Base-by-base conservation (phyloP, 2,113 vertebrate genomes). In the Melanostigma gelatinosum region DNA sequence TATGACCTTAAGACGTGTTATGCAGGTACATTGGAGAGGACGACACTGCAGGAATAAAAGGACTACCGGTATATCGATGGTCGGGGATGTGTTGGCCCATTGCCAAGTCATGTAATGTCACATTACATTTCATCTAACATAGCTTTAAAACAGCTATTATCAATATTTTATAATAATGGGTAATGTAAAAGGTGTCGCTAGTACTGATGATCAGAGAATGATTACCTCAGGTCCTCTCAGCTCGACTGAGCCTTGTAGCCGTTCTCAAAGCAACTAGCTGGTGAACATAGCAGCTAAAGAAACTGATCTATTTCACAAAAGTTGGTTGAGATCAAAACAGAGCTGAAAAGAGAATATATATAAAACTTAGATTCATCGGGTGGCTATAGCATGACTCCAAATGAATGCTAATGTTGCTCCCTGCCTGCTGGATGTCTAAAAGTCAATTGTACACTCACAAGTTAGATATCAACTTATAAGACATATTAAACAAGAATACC, bases 1-100 rank as follows among this genome's bases (percentile, higher is more conserved):
- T 40, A 13, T 69, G 75, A 80, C 86, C 71, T 79, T 65, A 67
- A 80, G 29, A 75, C 8, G 11, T 79, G 60, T n/a, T 9, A 29
- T 42, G 38, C 44, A 54, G 65, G 4, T 50, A n/a, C 50, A 67
- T 7, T 64, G 38, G 48, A 70, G 57, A 63, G 52, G 46, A 75
- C 15, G 79, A 65, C 13, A 0, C 34, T 36, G 52, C n/a, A 61
- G 24, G 29, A 46, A 40, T 42, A 29, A 62, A 50, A 72, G 38
- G 9, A 79, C 15, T 15, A n/a, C n/a, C n/a, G n/a, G n/a, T n/a
- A 50, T 20, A 15, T 3, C 6, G 29, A 38, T 57, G 36, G 16
- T 27, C 48, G 64, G 66, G 29, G 2, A 27, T 42, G 20, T 36
- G 71, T 54, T 32, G 13, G 34, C 15, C 57, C n/a, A 13, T 32